Evolutionary conservation across 2,113 vertebrate genomes (phyloP).

Genomic region (Anguilla japonica): DNA sequence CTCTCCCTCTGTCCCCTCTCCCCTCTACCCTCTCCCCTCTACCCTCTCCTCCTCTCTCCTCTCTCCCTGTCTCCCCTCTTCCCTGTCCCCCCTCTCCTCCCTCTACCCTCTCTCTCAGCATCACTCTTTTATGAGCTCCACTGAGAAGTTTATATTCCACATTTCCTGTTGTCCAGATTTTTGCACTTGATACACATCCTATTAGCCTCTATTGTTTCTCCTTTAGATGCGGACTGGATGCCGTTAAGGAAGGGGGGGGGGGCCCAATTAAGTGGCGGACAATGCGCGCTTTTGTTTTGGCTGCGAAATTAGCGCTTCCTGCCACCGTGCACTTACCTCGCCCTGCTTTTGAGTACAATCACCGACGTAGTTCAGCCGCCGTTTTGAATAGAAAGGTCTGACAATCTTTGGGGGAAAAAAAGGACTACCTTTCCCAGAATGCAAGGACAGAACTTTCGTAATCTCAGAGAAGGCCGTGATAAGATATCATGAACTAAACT

Average conservation of each 20-base stretch:
- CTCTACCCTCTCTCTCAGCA: not conserved
- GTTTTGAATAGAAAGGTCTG: not conserved
- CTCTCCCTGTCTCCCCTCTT: constrained; percentile 1
- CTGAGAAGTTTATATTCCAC: constrained; percentile 32
- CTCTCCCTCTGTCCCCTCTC: too few relatives aligned
- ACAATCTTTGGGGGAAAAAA: not conserved
- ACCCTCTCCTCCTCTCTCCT: not conserved
- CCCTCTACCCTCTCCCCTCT: too few relatives aligned
- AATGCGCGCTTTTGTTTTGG: not conserved
- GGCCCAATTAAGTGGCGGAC: constrained; percentile 8
- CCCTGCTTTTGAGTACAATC: not conserved
- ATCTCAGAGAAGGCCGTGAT: not conserved
- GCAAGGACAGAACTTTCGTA: not conserved
- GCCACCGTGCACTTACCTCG: not conserved
- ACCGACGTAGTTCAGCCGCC: too few relatives aligned
- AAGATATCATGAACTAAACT: constrained; percentile 5
- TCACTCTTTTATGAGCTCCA: constrained; percentile 55
- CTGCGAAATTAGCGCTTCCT: not conserved
- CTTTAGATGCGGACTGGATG: constrained; percentile 44
- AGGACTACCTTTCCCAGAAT: not conserved
- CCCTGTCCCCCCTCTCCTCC: not conserved
- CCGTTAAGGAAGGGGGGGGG: constrained; percentile 29
- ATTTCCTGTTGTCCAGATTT: constrained; percentile 50
- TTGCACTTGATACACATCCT: constrained; percentile 48
- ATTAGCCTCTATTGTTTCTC: constrained; percentile 48